phyloP scores from a whole-genome alignment of 2,888 invertebrate genomes.

The Trypoxylon attenuatum region DNA sequence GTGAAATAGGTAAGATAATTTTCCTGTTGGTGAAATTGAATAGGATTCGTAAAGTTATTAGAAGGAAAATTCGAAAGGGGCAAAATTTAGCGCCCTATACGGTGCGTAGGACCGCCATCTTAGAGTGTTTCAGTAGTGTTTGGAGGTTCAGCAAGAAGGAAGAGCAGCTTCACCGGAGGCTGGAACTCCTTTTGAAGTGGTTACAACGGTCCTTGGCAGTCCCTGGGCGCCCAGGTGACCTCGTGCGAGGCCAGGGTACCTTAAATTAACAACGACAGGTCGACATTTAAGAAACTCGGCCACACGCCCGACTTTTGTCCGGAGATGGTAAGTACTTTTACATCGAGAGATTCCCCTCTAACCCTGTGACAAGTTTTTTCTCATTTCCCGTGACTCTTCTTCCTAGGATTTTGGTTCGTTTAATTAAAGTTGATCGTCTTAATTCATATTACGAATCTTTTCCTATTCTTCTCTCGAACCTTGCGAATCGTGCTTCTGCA shows the following conservation, averaged over 20 bases:
- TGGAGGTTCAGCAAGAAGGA: conserved; percentile 63
- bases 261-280: conserved; percentile 46
- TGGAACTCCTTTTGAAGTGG: conserved; percentile 64
- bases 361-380: conserved; percentile 22
- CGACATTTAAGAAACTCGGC: conserved; percentile 51
- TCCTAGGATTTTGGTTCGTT: background rate
- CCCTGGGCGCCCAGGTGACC: conserved; percentile 66
- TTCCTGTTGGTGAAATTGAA: too few relatives aligned
- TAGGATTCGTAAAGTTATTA: too few relatives aligned
- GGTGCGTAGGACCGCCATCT: conserved; percentile 61
- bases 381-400: background rate
- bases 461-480: too few relatives aligned
- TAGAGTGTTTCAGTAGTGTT: conserved; percentile 65
- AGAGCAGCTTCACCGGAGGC: conserved; percentile 63
- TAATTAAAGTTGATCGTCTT: too few relatives aligned
- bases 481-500: conserved; percentile 1
- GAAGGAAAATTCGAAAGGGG: conserved; percentile 41
- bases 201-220: conserved; percentile 65
- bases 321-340: conserved; percentile 65
- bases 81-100: conserved; percentile 44
- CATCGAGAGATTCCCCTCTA: conserved; percentile 29
- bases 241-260: conserved; percentile 62
- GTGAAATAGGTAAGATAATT: too few relatives aligned
- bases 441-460: too few relatives aligned
- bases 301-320: conserved; percentile 57